Conservation (phyloP, 2,113 vertebrate species). For the Malurus melanocephalus region DNA sequence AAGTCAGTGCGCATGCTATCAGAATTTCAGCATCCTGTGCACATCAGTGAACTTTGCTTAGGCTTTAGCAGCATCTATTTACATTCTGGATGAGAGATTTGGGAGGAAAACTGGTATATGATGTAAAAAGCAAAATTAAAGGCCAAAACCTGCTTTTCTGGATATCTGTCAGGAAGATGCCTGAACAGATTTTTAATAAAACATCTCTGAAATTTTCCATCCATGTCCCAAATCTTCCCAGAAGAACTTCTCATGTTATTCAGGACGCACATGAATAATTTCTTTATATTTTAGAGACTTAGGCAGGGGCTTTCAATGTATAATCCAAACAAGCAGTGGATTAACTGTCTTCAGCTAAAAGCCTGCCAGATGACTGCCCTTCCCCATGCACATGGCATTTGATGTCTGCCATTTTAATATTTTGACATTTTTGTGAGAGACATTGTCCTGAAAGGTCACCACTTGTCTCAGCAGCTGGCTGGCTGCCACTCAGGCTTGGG, state of each 20-base stretch:
- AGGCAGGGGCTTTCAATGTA: neutral
- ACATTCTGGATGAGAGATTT: neutral
- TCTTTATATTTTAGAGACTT: neutral
- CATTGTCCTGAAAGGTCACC: conserved; percentile 53
- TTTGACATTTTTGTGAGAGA: conserved; percentile 38
- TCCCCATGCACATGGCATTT: neutral
- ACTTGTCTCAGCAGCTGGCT: conserved; percentile 45
- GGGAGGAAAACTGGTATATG: neutral
- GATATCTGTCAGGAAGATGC: neutral
- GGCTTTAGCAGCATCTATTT: neutral
- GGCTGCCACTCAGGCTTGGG: conserved; percentile 16
- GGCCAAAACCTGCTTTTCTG: neutral
- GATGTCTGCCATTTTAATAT: conserved; percentile 38
- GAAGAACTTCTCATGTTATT: neutral
- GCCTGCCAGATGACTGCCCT: conserved; percentile 15
- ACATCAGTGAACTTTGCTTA: neutral
- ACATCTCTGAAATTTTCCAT: neutral
- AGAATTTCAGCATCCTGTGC: neutral
- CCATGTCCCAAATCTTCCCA: neutral
- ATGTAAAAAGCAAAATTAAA: neutral
- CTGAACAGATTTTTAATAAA: neutral
- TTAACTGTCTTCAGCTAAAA: neutral
- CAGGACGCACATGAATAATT: neutral
- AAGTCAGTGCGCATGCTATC: neutral
- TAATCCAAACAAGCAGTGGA: conserved; percentile 22